These are phyloP conservation scores for Empis livida DNA, from an alignment of 2,888 invertebrate species.

Conservation along the genomic window DNA sequence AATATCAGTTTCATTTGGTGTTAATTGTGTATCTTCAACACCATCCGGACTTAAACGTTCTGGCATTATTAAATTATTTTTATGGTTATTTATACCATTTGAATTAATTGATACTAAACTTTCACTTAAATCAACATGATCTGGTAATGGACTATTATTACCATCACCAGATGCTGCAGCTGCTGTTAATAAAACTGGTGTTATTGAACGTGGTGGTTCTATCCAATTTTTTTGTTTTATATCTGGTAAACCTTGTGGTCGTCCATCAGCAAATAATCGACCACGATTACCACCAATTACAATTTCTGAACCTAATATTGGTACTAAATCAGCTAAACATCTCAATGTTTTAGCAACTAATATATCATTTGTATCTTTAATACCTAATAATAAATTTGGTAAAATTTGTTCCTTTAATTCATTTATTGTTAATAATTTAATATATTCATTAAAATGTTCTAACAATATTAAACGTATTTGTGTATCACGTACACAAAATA, in stretches of 20 bases:
- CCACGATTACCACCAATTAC: slow-evolving; percentile 74
- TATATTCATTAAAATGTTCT: slow-evolving; percentile 63
- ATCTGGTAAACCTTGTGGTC: slow-evolving; percentile 42
- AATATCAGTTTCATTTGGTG: slow-evolving; percentile 18
- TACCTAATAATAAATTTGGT: slow-evolving; percentile 78
- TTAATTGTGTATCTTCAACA: slow-evolving; percentile 52
- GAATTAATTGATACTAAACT: slow-evolving; percentile 16
- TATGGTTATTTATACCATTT: slow-evolving; percentile 13
- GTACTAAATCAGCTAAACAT: slow-evolving; percentile 71
- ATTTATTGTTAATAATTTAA: slow-evolving; percentile 58
- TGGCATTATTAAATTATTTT: slow-evolving; percentile 42
- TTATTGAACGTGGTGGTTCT: slow-evolving; percentile 29
- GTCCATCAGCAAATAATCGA: slow-evolving; percentile 73
- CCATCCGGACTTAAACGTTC: slow-evolving; percentile 73
- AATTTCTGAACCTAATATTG: slow-evolving; percentile 57
- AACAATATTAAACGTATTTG: slow-evolving; percentile 69
- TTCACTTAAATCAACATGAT: slow-evolving; percentile 19
- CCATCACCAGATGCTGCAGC: not conserved
- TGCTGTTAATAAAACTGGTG: slow-evolving; percentile 27
- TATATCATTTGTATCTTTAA: slow-evolving; percentile 74
- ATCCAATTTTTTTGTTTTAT: not conserved
- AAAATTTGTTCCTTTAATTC: slow-evolving; percentile 64
- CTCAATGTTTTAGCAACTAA: slow-evolving; percentile 70
- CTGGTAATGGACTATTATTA: slow-evolving; percentile 21
- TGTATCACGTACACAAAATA: slow-evolving; percentile 74